Conservation (phyloP, 2,113 vertebrate species). For the Salvelinus alpinus region DNA sequence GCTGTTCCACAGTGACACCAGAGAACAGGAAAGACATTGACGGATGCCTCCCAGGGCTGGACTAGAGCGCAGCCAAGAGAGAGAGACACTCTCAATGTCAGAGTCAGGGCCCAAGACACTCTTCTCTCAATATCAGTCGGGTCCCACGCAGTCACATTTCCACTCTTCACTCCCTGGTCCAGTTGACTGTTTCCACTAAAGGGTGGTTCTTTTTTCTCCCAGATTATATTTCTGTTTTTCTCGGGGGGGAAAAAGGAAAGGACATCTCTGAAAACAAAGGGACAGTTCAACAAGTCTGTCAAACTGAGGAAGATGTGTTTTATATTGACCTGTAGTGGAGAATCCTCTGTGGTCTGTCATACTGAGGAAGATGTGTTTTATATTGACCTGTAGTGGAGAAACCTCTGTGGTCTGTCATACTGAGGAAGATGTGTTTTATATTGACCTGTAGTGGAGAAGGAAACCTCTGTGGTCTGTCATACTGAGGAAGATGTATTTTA, state of each 20-base stretch:
- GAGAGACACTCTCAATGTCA: neutral
- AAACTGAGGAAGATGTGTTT: no score
- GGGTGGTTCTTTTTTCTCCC: neutral
- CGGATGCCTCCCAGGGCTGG: conserved; percentile 26
- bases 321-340: no score
- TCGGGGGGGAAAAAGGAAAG: neutral
- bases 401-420: no score
- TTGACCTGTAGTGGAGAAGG: no score
- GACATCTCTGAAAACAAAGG: neutral
- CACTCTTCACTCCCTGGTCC: neutral
- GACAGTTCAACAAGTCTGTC: neutral
- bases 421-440: no score
- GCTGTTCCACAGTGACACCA: conserved; percentile 44
- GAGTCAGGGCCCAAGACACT: no score
- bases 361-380: no score
- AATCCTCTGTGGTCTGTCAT: no score
- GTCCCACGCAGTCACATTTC: neutral
- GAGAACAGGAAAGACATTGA: conserved; percentile 44
- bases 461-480: no score
- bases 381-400: no score
- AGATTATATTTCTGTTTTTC: neutral
- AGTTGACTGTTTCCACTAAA: neutral
- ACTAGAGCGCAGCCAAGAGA: neutral
- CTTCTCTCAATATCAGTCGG: conserved; percentile 2
- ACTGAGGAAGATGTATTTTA: no score